Evolutionary conservation across 37 sponge, comb jelly and placozoan genomes (phyloP).

Genomic region (Tethya wilhelma): DNA sequence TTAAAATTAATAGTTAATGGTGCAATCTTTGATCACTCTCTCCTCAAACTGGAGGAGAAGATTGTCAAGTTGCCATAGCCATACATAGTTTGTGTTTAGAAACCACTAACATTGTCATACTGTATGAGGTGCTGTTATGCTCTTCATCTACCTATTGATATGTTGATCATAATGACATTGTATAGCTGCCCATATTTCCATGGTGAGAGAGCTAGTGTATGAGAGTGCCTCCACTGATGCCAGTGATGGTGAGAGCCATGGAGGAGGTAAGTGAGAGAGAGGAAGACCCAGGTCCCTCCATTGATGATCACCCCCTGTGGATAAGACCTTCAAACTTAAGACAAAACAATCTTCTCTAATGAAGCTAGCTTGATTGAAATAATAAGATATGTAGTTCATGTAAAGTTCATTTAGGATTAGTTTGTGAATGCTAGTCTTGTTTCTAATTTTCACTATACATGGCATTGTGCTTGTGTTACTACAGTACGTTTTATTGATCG

Average conservation of each 20-base stretch:
- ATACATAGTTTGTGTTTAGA: neutral
- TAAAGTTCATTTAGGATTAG: too few relatives aligned
- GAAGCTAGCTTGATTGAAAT: neutral
- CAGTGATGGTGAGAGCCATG: conserved; percentile 64
- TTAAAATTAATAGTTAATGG: conserved; percentile 1
- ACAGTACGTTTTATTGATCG: too few relatives aligned
- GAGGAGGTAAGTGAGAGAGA: neutral
- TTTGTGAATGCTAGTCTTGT: too few relatives aligned
- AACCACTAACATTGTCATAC: neutral
- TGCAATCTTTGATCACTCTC: conserved; percentile 1
- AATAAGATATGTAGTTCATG: too few relatives aligned
- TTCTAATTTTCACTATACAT: too few relatives aligned
- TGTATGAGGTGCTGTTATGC: too few relatives aligned
- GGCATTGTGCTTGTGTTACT: too few relatives aligned
- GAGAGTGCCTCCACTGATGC: conserved; percentile 74
- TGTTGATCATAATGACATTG: neutral
- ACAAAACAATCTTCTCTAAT: conserved; percentile 12
- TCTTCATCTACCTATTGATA: neutral
- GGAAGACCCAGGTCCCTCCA: too few relatives aligned
- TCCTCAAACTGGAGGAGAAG: conserved; percentile 1
- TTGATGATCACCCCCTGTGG: neutral
- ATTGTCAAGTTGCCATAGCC: conserved; percentile 1
- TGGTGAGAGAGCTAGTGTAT: conserved; percentile 77
- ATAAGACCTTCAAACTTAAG: too few relatives aligned
- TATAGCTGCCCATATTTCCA: neutral